Base-by-base conservation (phyloP, 2,888 invertebrate genomes). In the Sminthurinus aureus region DNA sequence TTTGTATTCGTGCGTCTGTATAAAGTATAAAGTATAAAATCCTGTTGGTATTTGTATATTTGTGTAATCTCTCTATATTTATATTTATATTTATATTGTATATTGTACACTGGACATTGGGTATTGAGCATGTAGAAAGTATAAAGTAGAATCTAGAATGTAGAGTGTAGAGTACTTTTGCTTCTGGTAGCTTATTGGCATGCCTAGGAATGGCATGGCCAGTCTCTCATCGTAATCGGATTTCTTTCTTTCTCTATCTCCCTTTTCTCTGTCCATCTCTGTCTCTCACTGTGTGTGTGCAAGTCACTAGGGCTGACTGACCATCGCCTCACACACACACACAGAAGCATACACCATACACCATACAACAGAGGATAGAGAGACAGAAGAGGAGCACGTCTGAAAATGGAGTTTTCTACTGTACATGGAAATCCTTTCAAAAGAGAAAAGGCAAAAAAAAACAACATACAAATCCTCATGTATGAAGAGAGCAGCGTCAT, bases 391-490 rank as follows among this genome's bases (percentile, higher is more conserved):
- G 52, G 66, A 52, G 67, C 69, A 64, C 76, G 67, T 77, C 69
- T 51, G 69, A 69, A 76, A 76, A 82, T 82, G 82, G 82, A 82
- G 82, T 82, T 76, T 82, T 82, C 82, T 82, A 77, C 77, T 6
- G 66, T 82, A 83, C 83, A 83, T 83, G 83, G 79, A 83, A 83
- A 83, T 83, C 83, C 83, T 83, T 83, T 83, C 83, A 83, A 83
- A 83, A 82, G 76, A 73, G 52, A 82, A 76, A 82, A 76, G 50
- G 66, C 69, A 69, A 80, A 75, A 73, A 24, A 73, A 26, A 73
- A 52, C 52, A 71, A 80, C 80, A 71, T 71, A 80, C 71, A 67
- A 77, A 69, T 77, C 77, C 77, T 77, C 77, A 77, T 82, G 82
- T 82, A 82, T 82, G 80, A 80, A 80, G 80, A 80, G 80, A 80